Percentiles rank a stretch among this genome's conserved stretches.
Conservation (phyloP, 2,888 invertebrate genomes). For the Alsophila aescularia region DNA sequence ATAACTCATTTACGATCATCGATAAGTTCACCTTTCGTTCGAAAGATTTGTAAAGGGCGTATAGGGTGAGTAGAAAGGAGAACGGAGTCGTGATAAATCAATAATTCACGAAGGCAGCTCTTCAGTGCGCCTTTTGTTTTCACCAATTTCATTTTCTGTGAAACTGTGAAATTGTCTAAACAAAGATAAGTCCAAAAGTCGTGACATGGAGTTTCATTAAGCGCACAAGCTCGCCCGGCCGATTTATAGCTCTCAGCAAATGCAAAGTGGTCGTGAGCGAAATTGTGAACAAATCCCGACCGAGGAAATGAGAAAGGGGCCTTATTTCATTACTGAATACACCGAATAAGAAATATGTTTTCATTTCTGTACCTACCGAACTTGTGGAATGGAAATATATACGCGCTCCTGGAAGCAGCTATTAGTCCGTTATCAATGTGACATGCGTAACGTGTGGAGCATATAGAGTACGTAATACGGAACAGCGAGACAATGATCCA, state of each 20-base stretch:
- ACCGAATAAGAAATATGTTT: conserved; percentile 56
- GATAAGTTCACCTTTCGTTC: conserved; percentile 43
- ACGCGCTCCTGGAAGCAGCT: conserved; percentile 28
- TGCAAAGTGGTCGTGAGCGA: conserved; percentile 61
- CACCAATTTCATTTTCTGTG: conserved; percentile 37
- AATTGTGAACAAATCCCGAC: conserved; percentile 65
- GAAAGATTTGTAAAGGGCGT: conserved; percentile 48
- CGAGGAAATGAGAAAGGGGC: conserved; percentile 58
- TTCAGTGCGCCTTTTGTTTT: conserved; percentile 31
- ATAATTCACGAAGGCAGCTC: conserved; percentile 45
- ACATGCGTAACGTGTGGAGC: conserved; percentile 26
- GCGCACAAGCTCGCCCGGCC: conserved; percentile 56
- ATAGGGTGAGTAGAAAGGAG: conserved; percentile 49
- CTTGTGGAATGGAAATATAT: conserved; percentile 34
- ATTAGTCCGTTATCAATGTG: conserved; percentile 32
- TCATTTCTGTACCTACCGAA: conserved; percentile 42
- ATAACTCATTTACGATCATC: conserved; percentile 39
- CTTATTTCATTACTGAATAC: conserved; percentile 59
- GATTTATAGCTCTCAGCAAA: conserved; percentile 62
- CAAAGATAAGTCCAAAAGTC: conserved; percentile 57
- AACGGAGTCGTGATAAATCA: conserved; percentile 50
- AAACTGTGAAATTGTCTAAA: conserved; percentile 50
- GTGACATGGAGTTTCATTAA: conserved; percentile 71
- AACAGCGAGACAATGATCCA: conserved; percentile 27
- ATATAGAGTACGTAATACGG: conserved; percentile 29